Conservation (phyloP, 1,140 invertebrate genomes). For the Rhizoglyphus robini region DNA sequence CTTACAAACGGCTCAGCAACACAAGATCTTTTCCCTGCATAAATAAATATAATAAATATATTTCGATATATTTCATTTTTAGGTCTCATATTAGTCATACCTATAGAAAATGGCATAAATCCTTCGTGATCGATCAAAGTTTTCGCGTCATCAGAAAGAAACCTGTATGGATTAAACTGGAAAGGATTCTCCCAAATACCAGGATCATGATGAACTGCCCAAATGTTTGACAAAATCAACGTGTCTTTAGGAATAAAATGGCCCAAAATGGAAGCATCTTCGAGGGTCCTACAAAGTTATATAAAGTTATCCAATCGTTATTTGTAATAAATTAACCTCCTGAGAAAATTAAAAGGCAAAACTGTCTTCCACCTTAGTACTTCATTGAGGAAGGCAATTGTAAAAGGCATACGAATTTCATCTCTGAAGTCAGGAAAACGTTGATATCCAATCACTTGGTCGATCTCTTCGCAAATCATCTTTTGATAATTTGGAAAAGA, state of each 20-base stretch:
- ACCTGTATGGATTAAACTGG: constrained; percentile 52
- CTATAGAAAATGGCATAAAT: constrained; percentile 30
- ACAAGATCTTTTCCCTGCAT: not conserved
- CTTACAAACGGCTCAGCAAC: constrained; percentile 6
- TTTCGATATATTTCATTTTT: not conserved
- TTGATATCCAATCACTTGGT: constrained; percentile 25
- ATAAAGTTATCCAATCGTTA: not conserved
- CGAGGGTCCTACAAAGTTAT: constrained; percentile 18
- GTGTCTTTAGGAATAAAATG: constrained; percentile 24
- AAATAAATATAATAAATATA: not conserved
- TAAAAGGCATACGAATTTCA: constrained; percentile 25
- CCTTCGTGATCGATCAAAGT: constrained; percentile 21
- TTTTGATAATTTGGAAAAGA: constrained; percentile 25
- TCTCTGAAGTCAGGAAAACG: constrained; percentile 24
- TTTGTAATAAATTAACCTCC: constrained; percentile 17
- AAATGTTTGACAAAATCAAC: constrained; percentile 48
- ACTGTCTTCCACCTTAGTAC: constrained; percentile 24
- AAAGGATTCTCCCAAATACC: constrained; percentile 52
- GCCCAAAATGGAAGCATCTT: constrained; percentile 19
- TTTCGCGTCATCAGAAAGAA: constrained; percentile 32
- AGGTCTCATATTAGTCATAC: constrained; percentile 21
- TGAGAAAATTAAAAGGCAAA: constrained; percentile 23
- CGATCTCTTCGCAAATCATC: constrained; percentile 27
- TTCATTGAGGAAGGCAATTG: constrained; percentile 26
- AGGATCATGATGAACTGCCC: constrained; percentile 52